These are phyloP conservation scores for Hypocryptadius cinnamomeus DNA, from an alignment of 2,113 vertebrate genomes.

Conservation along the genomic window DNA sequence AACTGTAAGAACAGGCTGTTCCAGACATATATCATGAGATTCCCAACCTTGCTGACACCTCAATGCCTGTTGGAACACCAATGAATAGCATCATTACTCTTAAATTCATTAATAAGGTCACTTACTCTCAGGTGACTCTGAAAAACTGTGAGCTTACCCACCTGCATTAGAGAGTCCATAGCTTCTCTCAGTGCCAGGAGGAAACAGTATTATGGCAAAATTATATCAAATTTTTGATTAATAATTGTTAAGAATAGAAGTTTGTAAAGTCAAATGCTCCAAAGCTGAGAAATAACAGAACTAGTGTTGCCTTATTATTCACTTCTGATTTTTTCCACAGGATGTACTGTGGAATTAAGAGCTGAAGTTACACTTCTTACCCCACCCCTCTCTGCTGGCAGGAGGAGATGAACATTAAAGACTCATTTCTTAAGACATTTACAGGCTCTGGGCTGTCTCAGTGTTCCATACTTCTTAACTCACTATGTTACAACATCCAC, in stretches of 20 bases:
- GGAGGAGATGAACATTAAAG: background rate
- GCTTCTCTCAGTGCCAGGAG: background rate
- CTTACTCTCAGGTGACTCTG: background rate
- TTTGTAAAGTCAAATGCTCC: background rate
- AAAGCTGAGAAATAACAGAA: background rate
- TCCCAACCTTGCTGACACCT: background rate
- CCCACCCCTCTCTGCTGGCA: background rate
- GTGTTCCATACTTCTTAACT: background rate
- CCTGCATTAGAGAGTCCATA: background rate
- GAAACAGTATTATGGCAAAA: background rate
- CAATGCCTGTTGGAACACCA: background rate
- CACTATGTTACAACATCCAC: background rate
- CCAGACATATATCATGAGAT: background rate
- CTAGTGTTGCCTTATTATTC: background rate
- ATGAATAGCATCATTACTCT: background rate
- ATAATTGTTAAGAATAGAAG: background rate
- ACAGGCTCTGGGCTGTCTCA: background rate
- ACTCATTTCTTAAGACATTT: background rate
- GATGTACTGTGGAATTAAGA: background rate
- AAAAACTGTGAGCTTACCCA: background rate
- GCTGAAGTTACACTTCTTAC: background rate
- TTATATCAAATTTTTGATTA: background rate
- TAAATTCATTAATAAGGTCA: background rate
- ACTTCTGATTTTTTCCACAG: background rate
- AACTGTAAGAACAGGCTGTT: constrained; percentile 1